These are phyloP conservation scores for Carabus problematicus DNA, from an alignment of 2,888 invertebrate species.

Conservation along the genomic window DNA sequence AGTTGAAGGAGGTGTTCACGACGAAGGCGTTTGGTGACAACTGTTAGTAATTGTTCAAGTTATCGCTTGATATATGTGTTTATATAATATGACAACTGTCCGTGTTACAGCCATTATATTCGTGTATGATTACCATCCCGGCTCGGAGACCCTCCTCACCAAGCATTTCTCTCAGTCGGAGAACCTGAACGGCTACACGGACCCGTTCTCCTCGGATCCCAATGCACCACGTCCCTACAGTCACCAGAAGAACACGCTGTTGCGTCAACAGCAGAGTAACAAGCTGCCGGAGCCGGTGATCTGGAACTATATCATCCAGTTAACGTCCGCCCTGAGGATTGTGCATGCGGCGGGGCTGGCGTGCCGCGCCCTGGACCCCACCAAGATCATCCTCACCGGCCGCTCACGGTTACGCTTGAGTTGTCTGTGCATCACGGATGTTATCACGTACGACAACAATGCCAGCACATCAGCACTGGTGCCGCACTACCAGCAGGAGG, in stretches of 20 bases:
- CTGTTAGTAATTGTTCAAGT: no score
- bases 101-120: slow-evolving; percentile 84
- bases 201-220: slow-evolving; percentile 85
- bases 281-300: slow-evolving; percentile 86
- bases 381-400: slow-evolving; percentile 86
- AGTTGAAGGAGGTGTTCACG: slow-evolving; percentile 90
- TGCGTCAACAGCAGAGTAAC: slow-evolving; percentile 75
- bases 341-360: slow-evolving; percentile 83
- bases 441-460: slow-evolving; percentile 76
- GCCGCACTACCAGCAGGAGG: slow-evolving; percentile 86
- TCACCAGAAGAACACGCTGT: slow-evolving; percentile 82
- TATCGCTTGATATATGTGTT: no score
- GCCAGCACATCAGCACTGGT: slow-evolving; percentile 65
- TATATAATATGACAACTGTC: no score
- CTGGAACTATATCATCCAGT: slow-evolving; percentile 95
- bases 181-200: slow-evolving; percentile 71
- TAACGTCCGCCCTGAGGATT: slow-evolving; percentile 90
- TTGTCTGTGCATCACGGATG: slow-evolving; percentile 82
- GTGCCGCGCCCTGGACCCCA: slow-evolving; percentile 87
- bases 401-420: slow-evolving; percentile 64
- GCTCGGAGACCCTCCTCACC: slow-evolving; percentile 84
- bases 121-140: slow-evolving; percentile 95
- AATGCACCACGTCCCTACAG: slow-evolving; percentile 81
- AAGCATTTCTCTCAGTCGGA: slow-evolving; percentile 78
- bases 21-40: slow-evolving; percentile 96